Conservation (phyloP, 2,797 vertebrate genomes). For the Gallinago stenura region DNA sequence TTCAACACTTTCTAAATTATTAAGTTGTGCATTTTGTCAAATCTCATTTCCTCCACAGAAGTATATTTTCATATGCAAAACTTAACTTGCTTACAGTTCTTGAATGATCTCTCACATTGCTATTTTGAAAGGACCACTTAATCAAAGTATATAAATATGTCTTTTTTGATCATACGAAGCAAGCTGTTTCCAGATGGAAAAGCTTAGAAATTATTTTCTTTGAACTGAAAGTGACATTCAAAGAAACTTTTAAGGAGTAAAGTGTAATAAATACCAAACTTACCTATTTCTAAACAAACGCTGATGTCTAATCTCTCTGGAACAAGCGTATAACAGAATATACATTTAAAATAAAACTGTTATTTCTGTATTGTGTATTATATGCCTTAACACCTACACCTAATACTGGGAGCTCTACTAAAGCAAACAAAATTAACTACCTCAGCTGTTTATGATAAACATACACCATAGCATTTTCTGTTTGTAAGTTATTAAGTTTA, state of each 20-base stretch:
- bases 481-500: background rate
- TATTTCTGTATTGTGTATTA: background rate
- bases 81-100: background rate
- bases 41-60: background rate
- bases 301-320: background rate
- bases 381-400: background rate
- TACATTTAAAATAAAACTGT: background rate
- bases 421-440: background rate
- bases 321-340: background rate
- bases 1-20: background rate
- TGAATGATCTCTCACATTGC: background rate
- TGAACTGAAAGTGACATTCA: slow-evolving; percentile 31
- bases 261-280: background rate
- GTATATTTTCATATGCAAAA: background rate
- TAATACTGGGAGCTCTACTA: background rate
- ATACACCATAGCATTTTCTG: background rate
- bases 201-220: background rate
- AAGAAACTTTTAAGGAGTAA: background rate
- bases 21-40: background rate
- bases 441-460: background rate
- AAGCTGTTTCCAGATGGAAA: slow-evolving; percentile 24
- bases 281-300: background rate
- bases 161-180: slow-evolving; percentile 15
- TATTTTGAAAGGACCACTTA: background rate
- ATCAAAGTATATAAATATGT: slow-evolving; percentile 2